Evolutionary conservation across 2,113 vertebrate species (phyloP), one percentile per base, ranked within the genome.

Genomic region (Salvelinus namaycush): DNA sequence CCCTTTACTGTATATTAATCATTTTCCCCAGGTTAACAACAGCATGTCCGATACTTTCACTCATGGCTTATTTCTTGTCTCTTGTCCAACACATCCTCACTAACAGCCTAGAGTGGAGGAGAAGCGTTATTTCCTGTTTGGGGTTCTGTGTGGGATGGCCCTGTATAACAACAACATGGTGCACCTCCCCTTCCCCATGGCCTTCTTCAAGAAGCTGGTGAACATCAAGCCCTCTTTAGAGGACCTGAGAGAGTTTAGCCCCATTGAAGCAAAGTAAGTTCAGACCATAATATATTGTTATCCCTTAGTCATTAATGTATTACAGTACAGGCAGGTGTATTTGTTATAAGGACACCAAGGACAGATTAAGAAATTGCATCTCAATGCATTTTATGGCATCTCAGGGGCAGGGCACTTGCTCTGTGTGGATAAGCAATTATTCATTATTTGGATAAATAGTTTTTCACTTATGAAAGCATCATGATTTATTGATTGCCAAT

Each of bases 121-220:
- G 39, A 77, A 88, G 49, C 84, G 66, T 18, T 95, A 91, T 76
- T 92, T 86, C 78, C 80, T 87, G 24, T 24, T 24, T 24, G 24
- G 24, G 24, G 24, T 24, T 24, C 24, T 24, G 24, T 24, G 24
- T 24, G 24, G 24, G 24, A 24, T 24, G 24, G 24, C 24, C 24
- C 24, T 24, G 24, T 24, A 24, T 24, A 24, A 24, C 24, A 24
- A 24, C 24, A 24, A 24, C 24, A 24, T 24, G 24, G 24, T 24
- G 24, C 24, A 24, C 57, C 34, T 94, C 11, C 92, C 92, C 3
- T 93, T 94, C 71, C 91, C 93, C 13, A 64, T 92, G 76, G 93
- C 86, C 5, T 71, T 91, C 73, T 94, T 94, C 86, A 94, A 93
- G 77, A 94, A 94, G 87, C 84, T 94, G 73, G 73, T 94, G 0